Evolutionary conservation across 2,113 vertebrate genomes (phyloP).

Genomic region (Periophthalmus modestus): DNA sequence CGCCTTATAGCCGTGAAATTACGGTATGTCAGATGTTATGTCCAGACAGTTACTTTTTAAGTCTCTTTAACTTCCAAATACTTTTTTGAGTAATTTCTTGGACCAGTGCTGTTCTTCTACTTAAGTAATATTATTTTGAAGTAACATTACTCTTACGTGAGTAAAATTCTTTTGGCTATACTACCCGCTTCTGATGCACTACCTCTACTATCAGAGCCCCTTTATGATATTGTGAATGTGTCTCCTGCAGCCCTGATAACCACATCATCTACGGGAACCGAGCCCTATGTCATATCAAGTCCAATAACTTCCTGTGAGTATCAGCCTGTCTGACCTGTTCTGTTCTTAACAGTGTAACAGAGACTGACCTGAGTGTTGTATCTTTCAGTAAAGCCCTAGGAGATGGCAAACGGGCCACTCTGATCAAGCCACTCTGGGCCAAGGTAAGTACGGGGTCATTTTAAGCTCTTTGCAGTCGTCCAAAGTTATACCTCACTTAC

Average conservation of each 20-base stretch:
- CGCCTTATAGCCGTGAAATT: too few relatives aligned
- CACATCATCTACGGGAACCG: slow-evolving; percentile 90
- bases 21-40: too few relatives aligned
- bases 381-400: slow-evolving; percentile 81
- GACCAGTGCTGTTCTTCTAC: too few relatives aligned
- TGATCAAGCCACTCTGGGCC: slow-evolving; percentile 87
- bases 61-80: too few relatives aligned
- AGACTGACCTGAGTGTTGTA: background rate
- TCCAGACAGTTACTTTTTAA: too few relatives aligned
- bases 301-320: slow-evolving; percentile 75
- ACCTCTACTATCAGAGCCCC: too few relatives aligned
- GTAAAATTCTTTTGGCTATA: background rate
- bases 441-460: slow-evolving; percentile 79
- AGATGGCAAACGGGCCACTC: slow-evolving; percentile 88
- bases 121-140: too few relatives aligned
- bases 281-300: slow-evolving; percentile 87
- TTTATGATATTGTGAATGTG: background rate
- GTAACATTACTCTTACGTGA: background rate
- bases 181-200: too few relatives aligned
- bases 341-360: background rate
- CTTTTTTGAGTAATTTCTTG: too few relatives aligned
- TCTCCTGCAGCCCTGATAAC: slow-evolving; percentile 81
- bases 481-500: too few relatives aligned
- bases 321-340: background rate
- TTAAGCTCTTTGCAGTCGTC: too few relatives aligned